A percentile compares a stretch with the other conserved stretches of the same genome.
Conservation (phyloP, 1,140 invertebrate genomes). For the Drosophila lacteicornis region DNA sequence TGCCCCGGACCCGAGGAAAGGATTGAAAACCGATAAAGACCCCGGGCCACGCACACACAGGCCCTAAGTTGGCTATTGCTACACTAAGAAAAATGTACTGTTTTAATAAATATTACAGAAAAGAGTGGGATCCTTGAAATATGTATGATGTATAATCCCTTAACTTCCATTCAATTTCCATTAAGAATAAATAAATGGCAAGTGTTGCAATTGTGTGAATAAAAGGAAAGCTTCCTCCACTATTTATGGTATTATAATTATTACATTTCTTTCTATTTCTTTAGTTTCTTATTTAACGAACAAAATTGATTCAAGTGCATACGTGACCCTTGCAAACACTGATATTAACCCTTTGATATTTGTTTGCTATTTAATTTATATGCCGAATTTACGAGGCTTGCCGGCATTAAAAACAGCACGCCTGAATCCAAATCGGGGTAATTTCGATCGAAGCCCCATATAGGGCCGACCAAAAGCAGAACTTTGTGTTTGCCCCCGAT, state of each 20-base stretch:
- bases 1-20: conserved; percentile 45
- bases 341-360: conserved; percentile 74
- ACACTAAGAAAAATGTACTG: conserved; percentile 1
- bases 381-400: conserved; percentile 69
- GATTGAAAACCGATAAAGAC: conserved; percentile 70
- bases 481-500: conserved; percentile 54
- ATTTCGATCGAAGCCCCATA: conserved; percentile 57
- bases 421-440: conserved; percentile 45
- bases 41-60: conserved; percentile 40
- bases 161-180: no score
- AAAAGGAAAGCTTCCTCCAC: no score
- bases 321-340: conserved; percentile 32
- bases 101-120: not conserved
- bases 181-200: no score
- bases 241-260: no score
- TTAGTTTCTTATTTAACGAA: no score
- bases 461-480: conserved; percentile 33
- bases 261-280: no score
- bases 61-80: conserved; percentile 19
- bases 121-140: no score
- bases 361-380: conserved; percentile 77
- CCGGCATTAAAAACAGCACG: conserved; percentile 73
- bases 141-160: no score
- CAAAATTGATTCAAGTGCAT: conserved; percentile 1
- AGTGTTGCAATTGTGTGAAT: no score